Percentiles rank a stretch among this genome's conserved stretches.
These are phyloP conservation scores for Lysandra coridon DNA, from an alignment of 2,888 invertebrate genomes.

Conservation along the genomic window DNA sequence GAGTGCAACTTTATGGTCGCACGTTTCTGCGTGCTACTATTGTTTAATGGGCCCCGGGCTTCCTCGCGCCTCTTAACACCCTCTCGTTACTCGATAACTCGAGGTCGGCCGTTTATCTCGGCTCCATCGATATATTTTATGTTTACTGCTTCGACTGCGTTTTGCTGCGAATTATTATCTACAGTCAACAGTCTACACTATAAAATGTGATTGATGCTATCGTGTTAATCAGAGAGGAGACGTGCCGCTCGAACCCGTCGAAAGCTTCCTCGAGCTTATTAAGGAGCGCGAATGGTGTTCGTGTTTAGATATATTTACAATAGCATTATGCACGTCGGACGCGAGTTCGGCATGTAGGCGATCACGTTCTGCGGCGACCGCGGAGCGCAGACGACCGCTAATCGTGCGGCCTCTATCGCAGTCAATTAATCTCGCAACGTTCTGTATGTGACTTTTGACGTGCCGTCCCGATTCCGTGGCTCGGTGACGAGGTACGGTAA, in stretches of 20 bases:
- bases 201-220: neutral
- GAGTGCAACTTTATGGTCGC: slow-evolving; percentile 72
- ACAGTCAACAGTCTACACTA: neutral
- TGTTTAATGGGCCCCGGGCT: slow-evolving; percentile 67
- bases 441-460: slow-evolving; percentile 66
- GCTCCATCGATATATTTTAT: slow-evolving; percentile 64
- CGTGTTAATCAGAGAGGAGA: slow-evolving; percentile 40
- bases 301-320: slow-evolving; percentile 24
- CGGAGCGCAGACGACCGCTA: slow-evolving; percentile 51
- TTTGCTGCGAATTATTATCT: slow-evolving; percentile 35
- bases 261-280: neutral
- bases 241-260: neutral
- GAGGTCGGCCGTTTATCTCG: slow-evolving; percentile 67
- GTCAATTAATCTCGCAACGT: slow-evolving; percentile 65
- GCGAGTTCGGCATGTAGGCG: slow-evolving; percentile 34
- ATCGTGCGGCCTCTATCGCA: slow-evolving; percentile 62
- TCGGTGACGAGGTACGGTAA: slow-evolving; percentile 69
- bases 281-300: neutral
- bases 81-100: slow-evolving; percentile 50
- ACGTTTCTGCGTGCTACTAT: slow-evolving; percentile 72
- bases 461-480: slow-evolving; percentile 65
- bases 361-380: slow-evolving; percentile 39
- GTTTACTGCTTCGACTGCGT: slow-evolving; percentile 52
- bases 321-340: slow-evolving; percentile 17
- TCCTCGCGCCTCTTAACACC: slow-evolving; percentile 48